A percentile compares a stretch with the other conserved stretches of the same genome.
phyloP scores from a whole-genome alignment of 2,888 invertebrate species.

The Notodonta ziczac region DNA sequence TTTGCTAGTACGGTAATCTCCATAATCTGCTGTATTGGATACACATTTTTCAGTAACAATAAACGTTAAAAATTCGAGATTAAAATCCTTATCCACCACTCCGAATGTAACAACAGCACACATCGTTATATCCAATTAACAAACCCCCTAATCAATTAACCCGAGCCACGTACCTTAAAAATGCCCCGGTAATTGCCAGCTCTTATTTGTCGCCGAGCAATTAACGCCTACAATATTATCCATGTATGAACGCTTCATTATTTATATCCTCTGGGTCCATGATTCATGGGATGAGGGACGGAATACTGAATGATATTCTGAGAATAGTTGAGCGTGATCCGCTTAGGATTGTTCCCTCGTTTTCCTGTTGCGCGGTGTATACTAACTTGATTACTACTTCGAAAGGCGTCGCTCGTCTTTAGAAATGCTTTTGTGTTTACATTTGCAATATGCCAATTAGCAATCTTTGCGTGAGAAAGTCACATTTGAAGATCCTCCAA shows the following conservation, averaged over 20 bases:
- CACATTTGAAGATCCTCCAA: no score
- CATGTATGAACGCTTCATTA: neutral
- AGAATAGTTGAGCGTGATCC: neutral
- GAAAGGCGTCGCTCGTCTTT: no score
- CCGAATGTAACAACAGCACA: neutral
- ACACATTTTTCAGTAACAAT: no score
- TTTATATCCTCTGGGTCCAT: slow-evolving; percentile 11
- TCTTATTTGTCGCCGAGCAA: slow-evolving; percentile 16
- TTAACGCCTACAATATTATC: slow-evolving; percentile 10
- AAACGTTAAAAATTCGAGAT: no score
- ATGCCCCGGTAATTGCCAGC: slow-evolving; percentile 9
- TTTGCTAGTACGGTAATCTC: no score
- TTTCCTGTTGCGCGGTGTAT: neutral
- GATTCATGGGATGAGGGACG: slow-evolving; percentile 4
- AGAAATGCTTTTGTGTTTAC: no score
- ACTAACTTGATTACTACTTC: no score
- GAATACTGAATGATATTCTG: slow-evolving; percentile 1
- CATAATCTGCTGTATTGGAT: no score
- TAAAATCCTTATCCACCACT: no score
- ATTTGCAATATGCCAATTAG: no score
- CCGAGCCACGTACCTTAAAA: slow-evolving; percentile 10
- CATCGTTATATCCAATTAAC: slow-evolving; percentile 6
- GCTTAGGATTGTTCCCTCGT: neutral
- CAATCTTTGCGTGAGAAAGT: no score
- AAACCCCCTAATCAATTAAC: slow-evolving; percentile 12